These are phyloP conservation scores for Etia nguti DNA, from an alignment of 2,113 vertebrate species.

Conservation along the genomic window DNA sequence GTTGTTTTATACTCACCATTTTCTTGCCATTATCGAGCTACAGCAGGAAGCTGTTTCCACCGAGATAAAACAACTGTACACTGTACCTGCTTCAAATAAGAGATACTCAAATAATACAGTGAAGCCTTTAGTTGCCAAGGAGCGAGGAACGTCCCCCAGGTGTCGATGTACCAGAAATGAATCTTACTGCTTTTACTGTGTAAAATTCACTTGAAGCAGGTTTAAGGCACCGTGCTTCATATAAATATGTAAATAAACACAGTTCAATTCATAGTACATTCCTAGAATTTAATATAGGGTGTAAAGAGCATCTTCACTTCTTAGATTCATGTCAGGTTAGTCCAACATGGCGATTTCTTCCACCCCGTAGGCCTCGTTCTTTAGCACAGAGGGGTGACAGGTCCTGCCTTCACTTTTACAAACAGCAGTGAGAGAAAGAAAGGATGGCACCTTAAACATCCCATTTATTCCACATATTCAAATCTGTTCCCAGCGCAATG, in stretches of 20 bases:
- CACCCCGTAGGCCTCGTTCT: not conserved
- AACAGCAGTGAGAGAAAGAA: not conserved
- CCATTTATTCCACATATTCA: not conserved
- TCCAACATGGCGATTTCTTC: not conserved
- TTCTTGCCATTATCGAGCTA: not conserved
- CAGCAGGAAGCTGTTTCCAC: not conserved
- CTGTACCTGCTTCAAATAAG: not conserved
- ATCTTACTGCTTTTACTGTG: not conserved
- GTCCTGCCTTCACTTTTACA: not conserved
- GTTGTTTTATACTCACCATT: not conserved
- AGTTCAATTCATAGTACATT: not conserved
- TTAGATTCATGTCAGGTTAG: not conserved
- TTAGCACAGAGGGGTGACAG: not conserved
- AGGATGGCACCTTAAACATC: not conserved
- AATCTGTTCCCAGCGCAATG: not conserved
- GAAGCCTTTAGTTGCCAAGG: not conserved
- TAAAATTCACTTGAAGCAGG: not conserved
- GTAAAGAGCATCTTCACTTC: not conserved
- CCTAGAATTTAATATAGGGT: not conserved
- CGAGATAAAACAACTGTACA: not conserved
- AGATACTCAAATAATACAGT: not conserved
- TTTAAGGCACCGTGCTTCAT: not conserved
- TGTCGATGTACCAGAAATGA: not conserved
- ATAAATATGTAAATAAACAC: not conserved
- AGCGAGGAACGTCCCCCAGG: not conserved